Evolutionary conservation across 2,797 vertebrate species (phyloP).

Genomic region (Enteromius thamalakanensis): DNA sequence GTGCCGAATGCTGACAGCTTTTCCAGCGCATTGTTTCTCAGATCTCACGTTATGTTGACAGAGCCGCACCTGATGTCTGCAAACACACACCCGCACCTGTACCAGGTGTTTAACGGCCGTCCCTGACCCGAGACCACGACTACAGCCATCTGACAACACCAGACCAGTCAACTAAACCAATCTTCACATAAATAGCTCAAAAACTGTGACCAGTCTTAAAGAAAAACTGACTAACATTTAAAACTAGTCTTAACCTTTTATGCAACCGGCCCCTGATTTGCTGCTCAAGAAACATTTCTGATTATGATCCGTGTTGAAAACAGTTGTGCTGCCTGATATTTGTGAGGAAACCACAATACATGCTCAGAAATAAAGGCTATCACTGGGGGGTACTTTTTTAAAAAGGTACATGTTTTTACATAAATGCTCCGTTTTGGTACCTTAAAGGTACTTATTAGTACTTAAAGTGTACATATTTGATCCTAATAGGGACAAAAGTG

Average conservation of each 20-base stretch:
- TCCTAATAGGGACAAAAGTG: too few species aligned
- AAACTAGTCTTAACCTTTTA: too few species aligned
- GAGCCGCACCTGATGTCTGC: background rate
- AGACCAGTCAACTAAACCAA: background rate
- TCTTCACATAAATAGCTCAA: background rate
- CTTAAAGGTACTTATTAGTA: too few species aligned
- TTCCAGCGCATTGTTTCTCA: constrained; percentile 1
- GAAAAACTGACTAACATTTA: too few species aligned
- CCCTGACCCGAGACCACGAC: background rate
- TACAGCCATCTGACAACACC: background rate
- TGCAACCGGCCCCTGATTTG: too few species aligned
- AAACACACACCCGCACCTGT: background rate
- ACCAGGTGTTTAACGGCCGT: constrained; percentile 1
- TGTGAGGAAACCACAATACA: background rate
- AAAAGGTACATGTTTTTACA: too few species aligned
- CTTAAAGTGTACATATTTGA: too few species aligned
- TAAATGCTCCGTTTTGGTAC: too few species aligned
- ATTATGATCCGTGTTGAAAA: background rate
- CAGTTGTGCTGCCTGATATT: background rate
- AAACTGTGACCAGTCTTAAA: too few species aligned
- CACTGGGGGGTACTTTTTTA: too few species aligned
- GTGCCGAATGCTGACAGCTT: background rate
- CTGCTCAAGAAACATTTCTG: background rate
- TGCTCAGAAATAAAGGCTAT: too few species aligned
- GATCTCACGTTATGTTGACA: constrained; percentile 2